A percentile compares a stretch with the other conserved stretches of the same genome.
Evolutionary conservation across 1,140 invertebrate species (phyloP).

Genomic region (Phenacoccus solenopsis): DNA sequence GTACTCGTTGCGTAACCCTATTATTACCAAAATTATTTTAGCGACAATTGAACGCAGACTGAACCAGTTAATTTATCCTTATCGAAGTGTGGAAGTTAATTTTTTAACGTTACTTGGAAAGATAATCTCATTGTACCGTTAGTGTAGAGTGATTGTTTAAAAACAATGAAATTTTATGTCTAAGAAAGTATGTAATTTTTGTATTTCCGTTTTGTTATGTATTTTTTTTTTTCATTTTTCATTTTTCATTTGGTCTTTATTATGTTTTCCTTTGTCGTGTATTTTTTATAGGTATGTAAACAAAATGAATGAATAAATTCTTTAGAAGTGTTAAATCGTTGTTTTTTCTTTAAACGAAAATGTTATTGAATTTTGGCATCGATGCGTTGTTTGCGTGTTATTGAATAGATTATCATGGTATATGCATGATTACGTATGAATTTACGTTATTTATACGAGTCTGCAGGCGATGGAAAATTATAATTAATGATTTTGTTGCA

Average conservation of each 20-base stretch:
- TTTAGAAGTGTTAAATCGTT: not conserved
- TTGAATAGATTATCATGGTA: too few species aligned
- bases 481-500: too few species aligned
- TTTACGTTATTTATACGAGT: too few species aligned
- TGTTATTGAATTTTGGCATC: too few species aligned
- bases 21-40: not conserved
- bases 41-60: not conserved
- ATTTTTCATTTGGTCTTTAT: too few species aligned
- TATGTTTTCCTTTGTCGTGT: not conserved
- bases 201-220: conserved; percentile 2
- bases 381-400: too few species aligned
- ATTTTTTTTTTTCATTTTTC: not conserved
- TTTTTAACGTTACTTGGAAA: not conserved
- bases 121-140: not conserved
- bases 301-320: not conserved
- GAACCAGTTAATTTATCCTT: not conserved
- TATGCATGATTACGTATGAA: too few species aligned
- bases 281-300: not conserved
- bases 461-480: too few species aligned
- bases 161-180: not conserved
- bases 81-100: not conserved
- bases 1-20: not conserved
- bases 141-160: not conserved
- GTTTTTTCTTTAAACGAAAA: not conserved
- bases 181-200: conserved; percentile 3